A percentile compares a stretch with the other conserved stretches of the same genome.
phyloP scores from a whole-genome alignment of 2,888 invertebrate genomes.

The Ypsolopha scabrella region DNA sequence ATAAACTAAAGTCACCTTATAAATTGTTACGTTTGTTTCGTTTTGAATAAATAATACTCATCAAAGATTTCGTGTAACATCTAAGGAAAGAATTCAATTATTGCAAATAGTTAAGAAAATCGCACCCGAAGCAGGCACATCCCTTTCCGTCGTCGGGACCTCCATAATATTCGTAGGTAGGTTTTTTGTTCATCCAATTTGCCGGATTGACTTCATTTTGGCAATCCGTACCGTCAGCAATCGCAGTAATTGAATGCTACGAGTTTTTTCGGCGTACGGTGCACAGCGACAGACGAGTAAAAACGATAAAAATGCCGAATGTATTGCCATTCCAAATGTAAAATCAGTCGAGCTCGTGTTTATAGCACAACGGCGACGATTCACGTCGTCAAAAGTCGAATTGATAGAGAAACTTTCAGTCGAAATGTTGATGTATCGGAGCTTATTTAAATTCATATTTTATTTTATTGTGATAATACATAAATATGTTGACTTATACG shows the following conservation, averaged over 20 bases:
- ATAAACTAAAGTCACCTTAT: too few species aligned
- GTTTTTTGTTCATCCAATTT: slow-evolving; percentile 14
- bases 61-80: too few species aligned
- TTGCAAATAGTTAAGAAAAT: too few species aligned
- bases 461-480: too few species aligned
- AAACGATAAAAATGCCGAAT: background rate
- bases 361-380: background rate
- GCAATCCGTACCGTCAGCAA: slow-evolving; percentile 15
- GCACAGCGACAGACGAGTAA: slow-evolving; percentile 4
- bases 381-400: background rate
- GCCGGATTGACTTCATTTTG: slow-evolving; percentile 13
- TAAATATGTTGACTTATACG: too few species aligned
- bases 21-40: too few species aligned
- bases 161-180: background rate
- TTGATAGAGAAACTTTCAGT: background rate
- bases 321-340: background rate
- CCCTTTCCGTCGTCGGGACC: too few species aligned
- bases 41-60: too few species aligned
- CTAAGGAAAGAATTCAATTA: too few species aligned
- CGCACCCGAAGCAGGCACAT: too few species aligned
- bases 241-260: slow-evolving; percentile 18
- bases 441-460: background rate
- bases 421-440: background rate
- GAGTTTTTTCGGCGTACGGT: slow-evolving; percentile 6
- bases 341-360: background rate